Evolutionary conservation across 2,888 invertebrate genomes (phyloP).

Genomic region (Limenitis arthemis): DNA sequence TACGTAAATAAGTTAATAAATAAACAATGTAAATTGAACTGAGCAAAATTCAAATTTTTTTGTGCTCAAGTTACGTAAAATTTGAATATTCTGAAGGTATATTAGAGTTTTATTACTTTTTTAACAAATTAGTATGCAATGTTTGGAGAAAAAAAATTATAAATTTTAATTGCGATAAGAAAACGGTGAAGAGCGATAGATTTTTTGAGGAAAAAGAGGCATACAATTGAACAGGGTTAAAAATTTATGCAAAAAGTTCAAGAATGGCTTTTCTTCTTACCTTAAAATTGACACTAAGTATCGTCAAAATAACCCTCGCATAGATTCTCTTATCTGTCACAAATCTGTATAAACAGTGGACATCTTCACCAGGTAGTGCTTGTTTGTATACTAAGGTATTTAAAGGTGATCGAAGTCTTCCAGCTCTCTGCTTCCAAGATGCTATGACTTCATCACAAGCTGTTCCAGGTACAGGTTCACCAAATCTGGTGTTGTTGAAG

Average conservation of each 20-base stretch:
- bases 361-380: conserved; percentile 78
- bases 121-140: no score
- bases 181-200: no score
- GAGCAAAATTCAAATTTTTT: conserved; percentile 4
- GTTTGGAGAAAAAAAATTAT: no score
- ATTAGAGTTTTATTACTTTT: no score
- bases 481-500: conserved; percentile 91
- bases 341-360: conserved; percentile 87
- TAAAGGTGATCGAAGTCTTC: conserved; percentile 84
- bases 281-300: conserved; percentile 86
- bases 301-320: conserved; percentile 84
- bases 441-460: conserved; percentile 91
- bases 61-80: background rate
- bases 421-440: conserved; percentile 85
- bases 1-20: conserved; percentile 12
- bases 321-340: conserved; percentile 86
- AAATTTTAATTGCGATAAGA: no score
- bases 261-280: conserved; percentile 37
- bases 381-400: conserved; percentile 92
- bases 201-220: no score
- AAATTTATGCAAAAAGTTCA: background rate
- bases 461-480: conserved; percentile 85
- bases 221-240: no score
- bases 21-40: conserved; percentile 4
- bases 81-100: background rate